Conservation (phyloP, 2,113 vertebrate genomes). For the Oenanthe oenanthe region DNA sequence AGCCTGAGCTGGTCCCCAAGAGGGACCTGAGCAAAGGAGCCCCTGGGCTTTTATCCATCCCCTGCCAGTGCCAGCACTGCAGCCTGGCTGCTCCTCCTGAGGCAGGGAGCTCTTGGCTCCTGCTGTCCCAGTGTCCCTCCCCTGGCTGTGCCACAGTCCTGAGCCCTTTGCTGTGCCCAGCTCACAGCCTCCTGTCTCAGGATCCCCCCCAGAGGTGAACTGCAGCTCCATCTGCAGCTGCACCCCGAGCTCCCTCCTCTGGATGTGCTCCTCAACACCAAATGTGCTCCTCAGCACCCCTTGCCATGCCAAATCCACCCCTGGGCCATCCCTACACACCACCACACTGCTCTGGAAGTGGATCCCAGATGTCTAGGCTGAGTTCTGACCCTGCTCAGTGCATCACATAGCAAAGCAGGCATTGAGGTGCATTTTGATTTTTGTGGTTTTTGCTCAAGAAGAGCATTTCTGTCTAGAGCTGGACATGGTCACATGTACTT, state of each 20-base stretch:
- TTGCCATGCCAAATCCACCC: not conserved
- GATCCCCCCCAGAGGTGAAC: accelerated
- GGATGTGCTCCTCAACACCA: not conserved
- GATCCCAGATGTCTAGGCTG: not conserved
- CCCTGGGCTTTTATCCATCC: not conserved
- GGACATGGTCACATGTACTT: not conserved
- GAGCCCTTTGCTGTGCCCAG: not conserved
- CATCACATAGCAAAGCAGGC: not conserved
- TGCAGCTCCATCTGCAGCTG: not conserved
- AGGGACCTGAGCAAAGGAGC: not conserved
- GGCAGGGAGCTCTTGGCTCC: not conserved
- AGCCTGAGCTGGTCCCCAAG: not conserved
- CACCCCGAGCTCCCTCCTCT: accelerated
- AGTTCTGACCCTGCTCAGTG: accelerated
- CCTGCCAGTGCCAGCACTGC: accelerated
- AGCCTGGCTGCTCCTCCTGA: accelerated
- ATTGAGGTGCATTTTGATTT: accelerated
- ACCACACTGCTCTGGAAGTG: not conserved
- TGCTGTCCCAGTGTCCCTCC: not conserved
- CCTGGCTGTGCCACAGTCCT: not conserved
- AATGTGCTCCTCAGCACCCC: too few relatives aligned
- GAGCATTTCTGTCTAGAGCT: not conserved
- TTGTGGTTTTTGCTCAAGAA: not conserved
- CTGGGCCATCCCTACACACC: not conserved
- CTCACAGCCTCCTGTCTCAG: not conserved